A percentile compares a stretch with the other conserved stretches of the same genome.
phyloP scores from a whole-genome alignment of 2,888 invertebrate genomes.

The Mayetiola destructor region DNA sequence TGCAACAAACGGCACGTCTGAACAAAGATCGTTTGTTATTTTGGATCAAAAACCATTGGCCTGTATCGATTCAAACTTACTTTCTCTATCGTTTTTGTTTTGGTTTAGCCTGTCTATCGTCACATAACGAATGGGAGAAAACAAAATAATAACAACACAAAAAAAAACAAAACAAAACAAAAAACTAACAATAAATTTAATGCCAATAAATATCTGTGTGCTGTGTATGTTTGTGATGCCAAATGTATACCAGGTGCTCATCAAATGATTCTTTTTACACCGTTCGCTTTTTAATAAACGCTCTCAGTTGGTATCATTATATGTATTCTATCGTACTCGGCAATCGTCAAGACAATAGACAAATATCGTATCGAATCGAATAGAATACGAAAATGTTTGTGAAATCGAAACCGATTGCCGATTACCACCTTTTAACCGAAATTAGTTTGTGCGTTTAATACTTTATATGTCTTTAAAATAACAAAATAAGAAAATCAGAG shows the following conservation, averaged over 20 bases:
- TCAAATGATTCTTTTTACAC: not conserved
- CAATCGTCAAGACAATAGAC: not conserved
- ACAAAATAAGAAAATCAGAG: not conserved
- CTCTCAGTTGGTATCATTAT: not conserved
- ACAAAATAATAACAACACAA: too few relatives aligned
- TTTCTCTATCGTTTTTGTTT: not conserved
- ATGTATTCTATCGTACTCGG: not conserved
- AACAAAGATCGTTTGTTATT: not conserved
- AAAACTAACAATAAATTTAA: conserved; percentile 10
- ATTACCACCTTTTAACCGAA: not conserved
- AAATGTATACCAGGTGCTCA: conserved; percentile 5
- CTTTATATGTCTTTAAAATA: too few relatives aligned
- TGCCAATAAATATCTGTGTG: conserved; percentile 2
- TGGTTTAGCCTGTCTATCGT: not conserved
- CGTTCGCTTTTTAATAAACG: not conserved
- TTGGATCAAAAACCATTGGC: conserved; percentile 5
- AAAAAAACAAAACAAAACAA: too few relatives aligned
- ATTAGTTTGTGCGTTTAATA: not conserved
- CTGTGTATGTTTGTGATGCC: too few relatives aligned
- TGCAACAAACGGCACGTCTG: not conserved
- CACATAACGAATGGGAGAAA: not conserved
- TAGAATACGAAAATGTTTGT: not conserved
- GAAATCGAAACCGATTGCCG: not conserved
- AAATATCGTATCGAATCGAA: conserved; percentile 10
- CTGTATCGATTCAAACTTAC: conserved; percentile 7